These are phyloP conservation scores for Lagodon rhomboides DNA, from an alignment of 2,797 vertebrate species.

Conservation along the genomic window DNA sequence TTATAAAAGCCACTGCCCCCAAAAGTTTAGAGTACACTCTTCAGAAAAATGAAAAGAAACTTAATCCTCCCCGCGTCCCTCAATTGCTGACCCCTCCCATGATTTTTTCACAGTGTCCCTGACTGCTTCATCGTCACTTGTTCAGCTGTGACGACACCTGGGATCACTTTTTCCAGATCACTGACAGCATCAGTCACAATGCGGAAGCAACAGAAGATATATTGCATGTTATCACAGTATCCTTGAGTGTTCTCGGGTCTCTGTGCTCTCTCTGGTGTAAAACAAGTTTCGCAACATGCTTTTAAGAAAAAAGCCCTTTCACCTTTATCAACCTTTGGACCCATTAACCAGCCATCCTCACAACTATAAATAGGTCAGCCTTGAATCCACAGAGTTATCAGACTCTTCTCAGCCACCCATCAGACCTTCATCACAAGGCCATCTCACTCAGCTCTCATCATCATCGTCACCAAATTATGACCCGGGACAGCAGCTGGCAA, in stretches of 20 bases:
- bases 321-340: conserved; percentile 69
- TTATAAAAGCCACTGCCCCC: too few species aligned
- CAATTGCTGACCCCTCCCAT: neutral
- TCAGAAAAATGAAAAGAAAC: neutral
- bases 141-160: neutral
- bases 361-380: conserved; percentile 67
- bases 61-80: neutral
- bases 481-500: neutral
- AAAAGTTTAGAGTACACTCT: too few species aligned
- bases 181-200: conserved; percentile 9
- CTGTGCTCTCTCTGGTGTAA: conserved; percentile 14
- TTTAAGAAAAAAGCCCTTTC: conserved; percentile 58
- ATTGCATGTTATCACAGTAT: neutral
- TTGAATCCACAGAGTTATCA: conserved; percentile 34
- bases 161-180: neutral
- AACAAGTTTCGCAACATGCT: conserved; percentile 61
- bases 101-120: neutral
- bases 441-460: neutral
- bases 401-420: conserved; percentile 2
- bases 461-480: conserved; percentile 6
- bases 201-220: neutral
- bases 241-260: conserved; percentile 25
- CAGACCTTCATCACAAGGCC: conserved; percentile 15
- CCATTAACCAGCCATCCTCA: conserved; percentile 65
- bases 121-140: neutral